These are phyloP conservation scores for Rhingia rostrata DNA, from an alignment of 2,888 invertebrate species.

Conservation along the genomic window DNA sequence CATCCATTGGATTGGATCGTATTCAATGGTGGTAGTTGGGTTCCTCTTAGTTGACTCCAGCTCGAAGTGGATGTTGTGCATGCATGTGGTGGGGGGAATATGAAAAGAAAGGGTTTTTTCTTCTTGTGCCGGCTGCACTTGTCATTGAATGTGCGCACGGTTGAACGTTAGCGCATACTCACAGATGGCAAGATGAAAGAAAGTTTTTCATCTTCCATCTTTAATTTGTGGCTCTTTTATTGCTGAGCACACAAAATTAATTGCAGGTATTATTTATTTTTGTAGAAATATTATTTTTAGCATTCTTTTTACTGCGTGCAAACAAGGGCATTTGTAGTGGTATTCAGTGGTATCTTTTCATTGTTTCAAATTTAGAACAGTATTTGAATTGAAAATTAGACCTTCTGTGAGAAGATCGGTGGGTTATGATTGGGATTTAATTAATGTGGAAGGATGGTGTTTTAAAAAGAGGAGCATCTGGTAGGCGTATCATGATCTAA, in stretches of 20 bases:
- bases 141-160: conserved; percentile 34
- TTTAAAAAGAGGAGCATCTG: no score
- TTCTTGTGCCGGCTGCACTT: conserved; percentile 63
- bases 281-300: conserved; percentile 25
- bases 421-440: conserved; percentile 18
- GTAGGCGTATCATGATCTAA: no score
- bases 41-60: conserved; percentile 12
- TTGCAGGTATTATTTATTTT: conserved; percentile 66
- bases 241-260: conserved; percentile 52
- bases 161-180: not conserved
- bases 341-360: conserved; percentile 20
- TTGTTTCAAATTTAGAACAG: conserved; percentile 52
- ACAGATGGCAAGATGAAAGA: conserved; percentile 55
- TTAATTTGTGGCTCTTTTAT: conserved; percentile 41
- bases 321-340: not conserved
- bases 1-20: conserved; percentile 20
- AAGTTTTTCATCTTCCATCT: conserved; percentile 57
- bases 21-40: not conserved
- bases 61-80: conserved; percentile 5
- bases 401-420: not conserved
- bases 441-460: not conserved
- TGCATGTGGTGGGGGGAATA: conserved; percentile 21
- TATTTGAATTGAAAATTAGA: conserved; percentile 29
- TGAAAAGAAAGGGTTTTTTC: conserved; percentile 64
- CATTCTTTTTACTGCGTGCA: conserved; percentile 4